Base-by-base conservation (phyloP, 1,140 invertebrate genomes). In the Drosophila mauritiana region DNA sequence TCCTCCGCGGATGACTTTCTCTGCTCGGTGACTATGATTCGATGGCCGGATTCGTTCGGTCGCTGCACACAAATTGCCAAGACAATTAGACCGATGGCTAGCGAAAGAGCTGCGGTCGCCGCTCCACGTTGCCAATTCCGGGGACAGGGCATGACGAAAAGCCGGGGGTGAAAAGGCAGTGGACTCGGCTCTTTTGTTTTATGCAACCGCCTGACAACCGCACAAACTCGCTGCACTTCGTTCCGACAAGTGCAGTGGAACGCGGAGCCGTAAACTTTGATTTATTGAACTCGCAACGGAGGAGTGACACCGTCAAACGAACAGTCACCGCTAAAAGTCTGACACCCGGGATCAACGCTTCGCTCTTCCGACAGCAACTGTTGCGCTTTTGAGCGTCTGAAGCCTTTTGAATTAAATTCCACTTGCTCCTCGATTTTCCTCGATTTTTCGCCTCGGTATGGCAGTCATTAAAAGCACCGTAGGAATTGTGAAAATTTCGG, bases 61-160 rank as follows among this genome's bases (percentile, higher is more conserved):
- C 69, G 80, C 52, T 90, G 69, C 53, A 73, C 56, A 54, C 59
- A 74, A 64, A 83, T 86, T 65, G 73, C 86, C 56, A 78, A 76
- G 36, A 88, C 52, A 77, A 90, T 90, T 25, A 90, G 77, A 46
- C 46, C 82, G 40, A 45, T 67, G 51, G 88, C 73, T 52, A 90
- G 55, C 22, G 65, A 15, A 42, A 90, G 34, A 31, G 65, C 61
- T 17, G 58, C 27, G 13, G 67, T 54, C 51, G 53, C 49, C 10
- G 82, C 17, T 20, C 43, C 57, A 37, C 55, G 73, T 70, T 54
- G 61, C 55, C 37, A n/a, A 67, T 64, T 51, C 36, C 59, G 46
- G 61, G 67, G 79, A 45, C 76, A 88, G 56, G 57, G 58, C 86
- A 90, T 90, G 25, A 27, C 46, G 51, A 52, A 78, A 45, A 12